Evolutionary conservation across 2,113 vertebrate species (phyloP).

Genomic region (Notarius lentiginosus): DNA sequence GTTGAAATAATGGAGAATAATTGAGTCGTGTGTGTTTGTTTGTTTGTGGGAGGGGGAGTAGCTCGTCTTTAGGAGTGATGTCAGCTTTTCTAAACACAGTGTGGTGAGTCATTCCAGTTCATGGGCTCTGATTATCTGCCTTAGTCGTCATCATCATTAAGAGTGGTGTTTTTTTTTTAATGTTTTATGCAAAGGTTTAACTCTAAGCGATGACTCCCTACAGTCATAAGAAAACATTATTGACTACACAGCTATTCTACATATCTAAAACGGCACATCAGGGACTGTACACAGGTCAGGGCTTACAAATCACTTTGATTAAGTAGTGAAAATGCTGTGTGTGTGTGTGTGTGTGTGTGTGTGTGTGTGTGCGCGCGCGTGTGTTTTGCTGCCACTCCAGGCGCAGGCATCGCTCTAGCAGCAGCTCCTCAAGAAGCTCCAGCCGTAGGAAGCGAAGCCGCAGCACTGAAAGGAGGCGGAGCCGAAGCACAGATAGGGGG

Average conservation of each 20-base stretch:
- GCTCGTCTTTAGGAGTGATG: conserved; percentile 26
- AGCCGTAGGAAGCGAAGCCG: conserved; percentile 83
- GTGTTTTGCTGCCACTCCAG: conserved; percentile 67
- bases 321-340: background rate
- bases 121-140: conserved; percentile 11
- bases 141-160: background rate
- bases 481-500: conserved; percentile 81
- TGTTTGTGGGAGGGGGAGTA: background rate
- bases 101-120: conserved; percentile 38
- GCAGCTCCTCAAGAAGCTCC: conserved; percentile 88
- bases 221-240: background rate
- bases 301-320: background rate
- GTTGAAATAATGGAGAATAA: conserved; percentile 45
- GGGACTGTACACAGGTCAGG: background rate
- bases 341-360: conserved; percentile 38
- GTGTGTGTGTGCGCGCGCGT: conserved; percentile 46
- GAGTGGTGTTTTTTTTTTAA: background rate
- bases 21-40: background rate
- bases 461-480: conserved; percentile 84
- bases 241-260: background rate
- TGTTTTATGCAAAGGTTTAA: background rate
- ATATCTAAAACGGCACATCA: background rate
- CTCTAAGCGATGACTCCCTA: background rate
- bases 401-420: conserved; percentile 85
- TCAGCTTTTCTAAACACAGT: conserved; percentile 50